These are phyloP conservation scores for Chironomus tentans DNA, from an alignment of 2,888 invertebrate species.

Conservation along the genomic window DNA sequence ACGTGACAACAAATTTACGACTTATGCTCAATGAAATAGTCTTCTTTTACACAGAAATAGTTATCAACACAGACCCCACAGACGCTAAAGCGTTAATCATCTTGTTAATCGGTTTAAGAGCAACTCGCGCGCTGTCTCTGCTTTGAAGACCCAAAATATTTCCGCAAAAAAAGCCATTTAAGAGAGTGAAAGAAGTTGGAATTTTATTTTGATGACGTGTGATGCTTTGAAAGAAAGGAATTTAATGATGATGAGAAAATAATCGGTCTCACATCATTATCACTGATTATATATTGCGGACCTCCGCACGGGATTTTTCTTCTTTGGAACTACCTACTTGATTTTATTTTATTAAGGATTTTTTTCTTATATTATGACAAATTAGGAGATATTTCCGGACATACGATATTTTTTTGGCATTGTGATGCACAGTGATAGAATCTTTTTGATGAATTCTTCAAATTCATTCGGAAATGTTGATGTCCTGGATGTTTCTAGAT, in stretches of 20 bases:
- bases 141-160: background rate
- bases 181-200: background rate
- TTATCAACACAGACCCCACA: background rate
- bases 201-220: background rate
- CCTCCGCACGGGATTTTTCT: background rate
- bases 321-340: background rate
- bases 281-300: background rate
- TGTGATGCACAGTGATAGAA: no score
- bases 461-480: no score
- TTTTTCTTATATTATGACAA: background rate
- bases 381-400: conserved; percentile 7
- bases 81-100: background rate
- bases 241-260: conserved; percentile 23
- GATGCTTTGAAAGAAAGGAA: background rate
- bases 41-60: no score
- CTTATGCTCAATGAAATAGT: background rate
- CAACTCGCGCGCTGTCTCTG: background rate
- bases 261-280: background rate
- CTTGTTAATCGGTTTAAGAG: conserved; percentile 1
- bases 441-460: no score
- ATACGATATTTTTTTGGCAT: background rate
- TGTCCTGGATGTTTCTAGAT: no score
- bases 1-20: conserved; percentile 18
- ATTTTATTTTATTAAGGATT: no score
- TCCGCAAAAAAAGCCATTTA: background rate